Conservation (phyloP, 1,140 invertebrate genomes). For the Lucilia sericata region DNA sequence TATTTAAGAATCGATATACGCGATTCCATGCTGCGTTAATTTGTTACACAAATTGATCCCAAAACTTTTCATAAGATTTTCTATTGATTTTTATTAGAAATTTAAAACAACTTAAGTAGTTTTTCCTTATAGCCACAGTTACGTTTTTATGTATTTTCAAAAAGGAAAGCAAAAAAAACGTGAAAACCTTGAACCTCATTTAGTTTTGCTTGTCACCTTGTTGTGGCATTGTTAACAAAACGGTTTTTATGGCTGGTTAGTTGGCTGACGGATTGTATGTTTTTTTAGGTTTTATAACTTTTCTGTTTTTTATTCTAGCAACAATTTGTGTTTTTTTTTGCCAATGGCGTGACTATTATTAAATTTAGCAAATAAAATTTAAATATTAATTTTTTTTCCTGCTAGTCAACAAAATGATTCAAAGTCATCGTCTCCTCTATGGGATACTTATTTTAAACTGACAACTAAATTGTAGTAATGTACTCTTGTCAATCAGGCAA, state of each 20-base stretch:
- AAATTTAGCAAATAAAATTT: conserved; percentile 9
- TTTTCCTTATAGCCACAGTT: too few relatives aligned
- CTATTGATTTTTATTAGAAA: too few relatives aligned
- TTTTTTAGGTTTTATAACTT: not conserved
- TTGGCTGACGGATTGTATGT: not conserved
- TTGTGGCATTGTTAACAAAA: not conserved
- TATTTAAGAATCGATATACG: too few relatives aligned
- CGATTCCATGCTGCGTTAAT: too few relatives aligned
- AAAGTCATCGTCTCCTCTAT: too few relatives aligned
- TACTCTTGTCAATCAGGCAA: not conserved
- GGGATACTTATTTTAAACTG: not conserved
- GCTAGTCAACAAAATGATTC: not conserved
- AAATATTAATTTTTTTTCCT: not conserved
- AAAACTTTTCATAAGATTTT: too few relatives aligned
- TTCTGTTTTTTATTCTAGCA: not conserved
- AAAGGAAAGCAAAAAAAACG: not conserved
- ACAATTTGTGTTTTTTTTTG: not conserved
- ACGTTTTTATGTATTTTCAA: too few relatives aligned
- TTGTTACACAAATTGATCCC: too few relatives aligned
- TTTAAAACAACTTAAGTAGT: too few relatives aligned
- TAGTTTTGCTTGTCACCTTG: not conserved
- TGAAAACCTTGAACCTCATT: conserved; percentile 14
- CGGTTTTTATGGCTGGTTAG: not conserved
- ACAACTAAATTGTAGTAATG: not conserved
- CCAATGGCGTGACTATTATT: conserved; percentile 16